Evolutionary conservation across 2,113 vertebrate species (phyloP).

Genomic region (Mystacornis crossleyi): DNA sequence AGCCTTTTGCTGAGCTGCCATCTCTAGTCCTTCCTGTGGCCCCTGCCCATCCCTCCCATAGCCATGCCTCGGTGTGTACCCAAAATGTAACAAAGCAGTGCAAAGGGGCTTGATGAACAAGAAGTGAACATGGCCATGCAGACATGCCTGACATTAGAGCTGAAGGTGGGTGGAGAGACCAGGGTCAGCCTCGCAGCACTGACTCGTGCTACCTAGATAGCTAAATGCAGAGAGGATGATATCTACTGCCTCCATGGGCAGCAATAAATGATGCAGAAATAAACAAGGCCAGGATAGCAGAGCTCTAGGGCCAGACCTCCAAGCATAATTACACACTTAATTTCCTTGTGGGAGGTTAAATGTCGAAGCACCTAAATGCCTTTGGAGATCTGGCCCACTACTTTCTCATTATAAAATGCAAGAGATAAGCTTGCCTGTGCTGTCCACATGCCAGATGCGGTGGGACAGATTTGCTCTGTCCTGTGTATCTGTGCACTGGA

Average conservation of each 20-base stretch:
- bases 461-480: background rate
- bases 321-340: slow-evolving; percentile 13
- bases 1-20: background rate
- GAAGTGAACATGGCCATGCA: rapidly evolving
- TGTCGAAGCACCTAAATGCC: slow-evolving; percentile 52
- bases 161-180: background rate
- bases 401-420: slow-evolving; percentile 59
- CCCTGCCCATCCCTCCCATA: background rate
- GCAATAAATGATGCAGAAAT: slow-evolving; percentile 30
- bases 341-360: slow-evolving; percentile 57
- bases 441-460: background rate
- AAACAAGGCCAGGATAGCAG: background rate
- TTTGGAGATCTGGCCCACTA: slow-evolving; percentile 50
- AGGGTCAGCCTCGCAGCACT: background rate
- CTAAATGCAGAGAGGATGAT: background rate
- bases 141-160: background rate
- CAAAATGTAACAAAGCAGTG: background rate
- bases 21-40: background rate
- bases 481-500: background rate
- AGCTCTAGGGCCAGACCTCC: slow-evolving; percentile 15
- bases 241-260: background rate
- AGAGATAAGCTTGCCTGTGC: slow-evolving; percentile 41
- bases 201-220: background rate
- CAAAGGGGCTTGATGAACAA: background rate
- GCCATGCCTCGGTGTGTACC: background rate